Evolutionary conservation across 2,888 invertebrate species (phyloP).

Genomic region (Platycheirus albimanus): DNA sequence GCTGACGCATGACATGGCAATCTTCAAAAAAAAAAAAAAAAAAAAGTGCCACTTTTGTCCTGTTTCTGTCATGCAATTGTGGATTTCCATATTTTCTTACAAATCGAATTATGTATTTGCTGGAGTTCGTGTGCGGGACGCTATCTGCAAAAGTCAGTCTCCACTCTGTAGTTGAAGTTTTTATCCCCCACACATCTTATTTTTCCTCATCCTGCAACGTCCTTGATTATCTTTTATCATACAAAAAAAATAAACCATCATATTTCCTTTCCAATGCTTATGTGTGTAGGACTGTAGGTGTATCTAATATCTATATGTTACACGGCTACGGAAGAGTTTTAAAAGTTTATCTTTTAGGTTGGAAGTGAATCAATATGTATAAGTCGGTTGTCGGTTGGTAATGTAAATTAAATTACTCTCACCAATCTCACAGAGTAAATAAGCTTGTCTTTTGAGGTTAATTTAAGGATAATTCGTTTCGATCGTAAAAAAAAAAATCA

Average conservation of each 20-base stretch:
- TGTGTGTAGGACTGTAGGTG: background rate
- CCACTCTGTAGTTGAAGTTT: conserved; percentile 3
- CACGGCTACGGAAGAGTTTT: conserved; percentile 17
- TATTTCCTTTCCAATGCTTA: background rate
- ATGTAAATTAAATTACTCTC: conserved; percentile 64
- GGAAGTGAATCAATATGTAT: conserved; percentile 6
- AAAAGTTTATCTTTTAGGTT: conserved; percentile 50
- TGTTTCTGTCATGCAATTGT: conserved; percentile 24
- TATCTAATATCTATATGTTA: no score
- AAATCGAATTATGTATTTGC: conserved; percentile 55
- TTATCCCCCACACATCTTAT: background rate
- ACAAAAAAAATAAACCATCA: background rate
- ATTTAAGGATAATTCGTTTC: conserved; percentile 59
- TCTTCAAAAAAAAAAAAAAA: background rate
- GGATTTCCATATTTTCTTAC: conserved; percentile 55
- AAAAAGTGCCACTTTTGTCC: conserved; percentile 16
- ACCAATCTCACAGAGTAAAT: background rate
- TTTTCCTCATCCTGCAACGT: background rate
- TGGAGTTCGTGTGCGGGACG: conserved; percentile 22
- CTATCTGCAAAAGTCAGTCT: conserved; percentile 47
- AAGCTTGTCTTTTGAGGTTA: conserved; percentile 18
- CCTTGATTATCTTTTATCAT: background rate
- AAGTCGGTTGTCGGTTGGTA: conserved; percentile 45
- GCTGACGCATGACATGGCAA: conserved; percentile 4
- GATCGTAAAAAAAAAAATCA: conserved; percentile 47